Conservation (phyloP, 35 echinoderm and acorn worm genomes). For the Diadema setosum region DNA sequence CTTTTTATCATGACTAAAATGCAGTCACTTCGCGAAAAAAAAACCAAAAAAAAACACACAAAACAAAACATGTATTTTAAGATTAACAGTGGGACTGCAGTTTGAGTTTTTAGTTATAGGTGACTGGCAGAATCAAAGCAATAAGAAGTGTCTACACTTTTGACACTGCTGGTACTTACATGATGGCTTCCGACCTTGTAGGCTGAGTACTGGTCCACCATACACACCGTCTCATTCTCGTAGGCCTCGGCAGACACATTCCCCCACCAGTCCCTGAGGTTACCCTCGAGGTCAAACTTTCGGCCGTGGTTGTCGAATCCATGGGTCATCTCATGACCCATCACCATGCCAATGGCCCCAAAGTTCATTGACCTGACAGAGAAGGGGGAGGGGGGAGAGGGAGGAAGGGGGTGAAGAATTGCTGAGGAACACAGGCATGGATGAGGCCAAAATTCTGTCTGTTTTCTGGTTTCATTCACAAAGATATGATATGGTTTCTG, state of each 20-base stretch:
- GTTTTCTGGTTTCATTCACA: neutral
- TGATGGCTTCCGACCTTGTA: constrained; percentile 30
- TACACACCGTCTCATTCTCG: constrained; percentile 49
- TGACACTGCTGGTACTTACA: too few species aligned
- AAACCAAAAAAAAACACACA: too few species aligned
- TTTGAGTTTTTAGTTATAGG: too few species aligned
- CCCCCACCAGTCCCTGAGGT: constrained; percentile 91
- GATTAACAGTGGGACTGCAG: too few species aligned
- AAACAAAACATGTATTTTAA: too few species aligned
- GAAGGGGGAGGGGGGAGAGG: too few species aligned
- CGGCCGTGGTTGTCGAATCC: constrained; percentile 87
- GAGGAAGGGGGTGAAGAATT: too few species aligned
- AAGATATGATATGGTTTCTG: too few species aligned
- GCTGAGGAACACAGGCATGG: neutral
- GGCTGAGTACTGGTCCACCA: constrained; percentile 67
- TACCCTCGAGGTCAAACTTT: constrained; percentile 77
- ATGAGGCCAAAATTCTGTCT: neutral
- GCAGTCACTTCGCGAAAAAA: too few species aligned
- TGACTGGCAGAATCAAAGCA: too few species aligned
- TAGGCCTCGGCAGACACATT: constrained; percentile 32
- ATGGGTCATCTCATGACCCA: constrained; percentile 92
- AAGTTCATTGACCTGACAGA: constrained; percentile 88
- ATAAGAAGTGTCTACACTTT: too few species aligned
- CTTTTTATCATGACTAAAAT: too few species aligned
- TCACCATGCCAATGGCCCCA: constrained; percentile 77